Base-by-base conservation (phyloP, 2,888 invertebrate species). In the Caenorhabditis sulstoni region DNA sequence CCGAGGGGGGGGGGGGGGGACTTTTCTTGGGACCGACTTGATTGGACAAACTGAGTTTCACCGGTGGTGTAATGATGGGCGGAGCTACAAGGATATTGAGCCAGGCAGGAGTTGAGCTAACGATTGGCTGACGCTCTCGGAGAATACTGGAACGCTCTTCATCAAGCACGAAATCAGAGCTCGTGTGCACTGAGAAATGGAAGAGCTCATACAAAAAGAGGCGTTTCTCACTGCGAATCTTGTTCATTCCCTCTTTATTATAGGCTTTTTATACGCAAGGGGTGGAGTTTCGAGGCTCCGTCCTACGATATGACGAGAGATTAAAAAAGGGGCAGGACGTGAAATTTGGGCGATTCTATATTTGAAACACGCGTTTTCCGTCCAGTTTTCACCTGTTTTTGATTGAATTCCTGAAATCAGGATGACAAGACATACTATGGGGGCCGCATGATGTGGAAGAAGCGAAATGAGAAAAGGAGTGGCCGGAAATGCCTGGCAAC, bases 281-380 rank as follows among this genome's bases (percentile, higher is more conserved):
- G 71, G 71, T 53, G 73, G 73, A 73, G 73, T 44, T 59, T 44
- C 52, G 41, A 29, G 29, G 29, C 29, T 29, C 29, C 23, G 52
- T 50, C 52, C 18, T 61, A 68, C 59, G 59, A 57, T 62, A 23
- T 62, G 71, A 71, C 61, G 64, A 58, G 58, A 55, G 57, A 22
- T 58, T 9, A 23, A 22, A 35, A 20, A 16, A 5, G 16, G 41
- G 58, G 57, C 39, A 59, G 53, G 73, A 65, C 64, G 64, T 73
- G 73, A 53, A 55, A 44, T 50, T 71, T 41, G 49, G 5, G 23
- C 18, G 53, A 37, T 64, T 73, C 73, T 73, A 73, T 73, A 73
- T 73, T 57, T 57, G 73, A 73, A 64, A 64, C 64, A 64, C 55
- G 57, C 50, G 57, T 39, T 44, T 49, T 44, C 35, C 35, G 2